phyloP scores from a whole-genome alignment of 2,113 vertebrate species.

The Coturnix japonica region DNA sequence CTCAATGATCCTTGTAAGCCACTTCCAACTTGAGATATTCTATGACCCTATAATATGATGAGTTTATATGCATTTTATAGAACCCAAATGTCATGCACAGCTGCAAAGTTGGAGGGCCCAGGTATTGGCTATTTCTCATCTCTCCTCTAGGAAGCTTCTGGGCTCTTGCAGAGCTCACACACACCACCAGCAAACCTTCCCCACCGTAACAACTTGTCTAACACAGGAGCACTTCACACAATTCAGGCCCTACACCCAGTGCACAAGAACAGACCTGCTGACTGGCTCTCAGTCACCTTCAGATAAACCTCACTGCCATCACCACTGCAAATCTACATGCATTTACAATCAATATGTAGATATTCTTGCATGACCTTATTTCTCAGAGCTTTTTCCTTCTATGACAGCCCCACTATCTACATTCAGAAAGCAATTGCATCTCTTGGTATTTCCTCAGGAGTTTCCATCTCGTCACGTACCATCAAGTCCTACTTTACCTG shows the following conservation, averaged over 20 bases:
- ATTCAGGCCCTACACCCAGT: neutral
- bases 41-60: neutral
- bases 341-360: neutral
- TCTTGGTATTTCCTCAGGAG: neutral
- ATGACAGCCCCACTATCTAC: neutral
- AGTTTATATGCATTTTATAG: neutral
- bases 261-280: neutral
- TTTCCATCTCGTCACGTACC: neutral
- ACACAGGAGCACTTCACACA: neutral
- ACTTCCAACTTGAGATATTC: neutral
- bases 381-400: neutral
- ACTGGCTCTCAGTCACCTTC: accelerated
- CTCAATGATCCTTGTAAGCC: neutral
- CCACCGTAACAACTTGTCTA: neutral
- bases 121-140: neutral
- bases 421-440: too few relatives aligned
- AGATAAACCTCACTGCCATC: neutral
- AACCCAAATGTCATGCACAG: accelerated
- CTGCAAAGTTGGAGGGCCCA: neutral
- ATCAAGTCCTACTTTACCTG: neutral
- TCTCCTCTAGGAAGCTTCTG: neutral
- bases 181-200: neutral
- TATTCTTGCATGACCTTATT: neutral
- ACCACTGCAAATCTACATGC: neutral
- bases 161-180: neutral